Percentiles rank a stretch among this genome's conserved stretches.
These are phyloP conservation scores for Scaptomyza cyrtandrae DNA, from an alignment of 2,888 invertebrate species.

Conservation along the genomic window DNA sequence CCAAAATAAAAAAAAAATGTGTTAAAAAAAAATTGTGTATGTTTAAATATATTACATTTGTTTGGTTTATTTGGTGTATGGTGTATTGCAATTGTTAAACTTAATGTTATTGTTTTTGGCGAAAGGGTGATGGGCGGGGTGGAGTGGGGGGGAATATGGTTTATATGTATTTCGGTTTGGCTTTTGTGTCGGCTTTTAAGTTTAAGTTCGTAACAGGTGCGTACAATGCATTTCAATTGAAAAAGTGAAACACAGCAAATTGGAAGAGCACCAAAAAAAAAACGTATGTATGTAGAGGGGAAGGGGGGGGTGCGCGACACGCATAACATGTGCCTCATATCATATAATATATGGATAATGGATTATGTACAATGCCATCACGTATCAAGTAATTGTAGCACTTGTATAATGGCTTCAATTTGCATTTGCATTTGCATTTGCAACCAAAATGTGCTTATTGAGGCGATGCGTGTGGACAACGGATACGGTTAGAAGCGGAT, in stretches of 20 bases:
- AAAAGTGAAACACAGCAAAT: slow-evolving; percentile 49
- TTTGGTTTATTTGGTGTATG: slow-evolving; percentile 3
- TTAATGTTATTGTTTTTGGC: slow-evolving; percentile 53
- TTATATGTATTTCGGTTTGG: background rate
- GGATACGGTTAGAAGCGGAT: slow-evolving; percentile 4
- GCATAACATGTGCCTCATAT: slow-evolving; percentile 29
- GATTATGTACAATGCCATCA: slow-evolving; percentile 23
- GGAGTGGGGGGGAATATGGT: no score
- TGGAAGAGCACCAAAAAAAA: slow-evolving; percentile 22
- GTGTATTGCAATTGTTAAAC: slow-evolving; percentile 47
- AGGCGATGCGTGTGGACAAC: slow-evolving; percentile 10
- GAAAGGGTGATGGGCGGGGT: slow-evolving; percentile 1
- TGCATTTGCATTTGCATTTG: slow-evolving; percentile 31
- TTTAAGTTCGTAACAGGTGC: slow-evolving; percentile 70
- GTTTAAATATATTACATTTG: slow-evolving; percentile 49
- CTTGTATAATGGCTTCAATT: slow-evolving; percentile 54
- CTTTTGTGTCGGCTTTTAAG: slow-evolving; percentile 16
- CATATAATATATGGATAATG: slow-evolving; percentile 39
- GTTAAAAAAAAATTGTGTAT: slow-evolving; percentile 7
- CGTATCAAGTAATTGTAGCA: slow-evolving; percentile 45
- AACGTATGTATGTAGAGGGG: no score
- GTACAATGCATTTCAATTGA: slow-evolving; percentile 71
- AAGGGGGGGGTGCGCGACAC: slow-evolving; percentile 44
- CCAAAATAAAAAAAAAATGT: slow-evolving; percentile 19
- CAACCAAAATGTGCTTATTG: no score